Evolutionary conservation across 2,888 invertebrate genomes (phyloP).

Genomic region (Leptinotarsa tumamoca): DNA sequence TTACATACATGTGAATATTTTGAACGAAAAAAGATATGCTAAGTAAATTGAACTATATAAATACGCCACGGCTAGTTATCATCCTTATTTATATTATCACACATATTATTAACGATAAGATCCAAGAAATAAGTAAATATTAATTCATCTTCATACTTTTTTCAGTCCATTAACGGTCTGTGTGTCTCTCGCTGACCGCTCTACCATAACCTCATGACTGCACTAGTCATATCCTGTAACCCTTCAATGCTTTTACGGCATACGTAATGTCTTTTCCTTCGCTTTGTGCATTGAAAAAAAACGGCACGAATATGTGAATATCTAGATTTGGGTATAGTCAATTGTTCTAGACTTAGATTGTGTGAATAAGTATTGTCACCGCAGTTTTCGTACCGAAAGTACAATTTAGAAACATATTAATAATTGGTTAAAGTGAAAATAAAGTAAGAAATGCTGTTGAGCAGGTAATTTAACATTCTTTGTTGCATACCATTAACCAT

Average conservation of each 20-base stretch:
- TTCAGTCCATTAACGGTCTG: slow-evolving; percentile 59
- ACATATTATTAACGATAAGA: slow-evolving; percentile 23
- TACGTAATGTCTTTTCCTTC: slow-evolving; percentile 44
- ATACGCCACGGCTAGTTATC: not conserved
- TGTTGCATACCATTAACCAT: too few species aligned
- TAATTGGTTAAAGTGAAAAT: too few species aligned
- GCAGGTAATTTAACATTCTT: too few species aligned
- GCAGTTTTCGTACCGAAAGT: too few species aligned
- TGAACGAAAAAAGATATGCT: too few species aligned
- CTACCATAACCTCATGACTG: slow-evolving; percentile 63
- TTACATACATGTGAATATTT: too few species aligned
- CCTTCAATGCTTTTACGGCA: slow-evolving; percentile 59
- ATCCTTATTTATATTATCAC: slow-evolving; percentile 6
- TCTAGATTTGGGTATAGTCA: not conserved
- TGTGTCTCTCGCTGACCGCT: slow-evolving; percentile 56
- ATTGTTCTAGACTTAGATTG: slow-evolving; percentile 8
- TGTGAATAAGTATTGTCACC: not conserved
- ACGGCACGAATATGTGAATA: slow-evolving; percentile 10
- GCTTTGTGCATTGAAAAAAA: slow-evolving; percentile 22
- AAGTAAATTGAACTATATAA: not conserved
- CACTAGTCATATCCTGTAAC: slow-evolving; percentile 65
- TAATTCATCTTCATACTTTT: slow-evolving; percentile 48
- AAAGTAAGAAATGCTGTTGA: too few species aligned
- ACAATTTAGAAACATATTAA: too few species aligned
- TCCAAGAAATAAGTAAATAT: slow-evolving; percentile 40